Evolutionary conservation across 2,797 vertebrate species (phyloP), one percentile per base, ranked within the genome.

Genomic region (Darevskia mixta): DNA sequence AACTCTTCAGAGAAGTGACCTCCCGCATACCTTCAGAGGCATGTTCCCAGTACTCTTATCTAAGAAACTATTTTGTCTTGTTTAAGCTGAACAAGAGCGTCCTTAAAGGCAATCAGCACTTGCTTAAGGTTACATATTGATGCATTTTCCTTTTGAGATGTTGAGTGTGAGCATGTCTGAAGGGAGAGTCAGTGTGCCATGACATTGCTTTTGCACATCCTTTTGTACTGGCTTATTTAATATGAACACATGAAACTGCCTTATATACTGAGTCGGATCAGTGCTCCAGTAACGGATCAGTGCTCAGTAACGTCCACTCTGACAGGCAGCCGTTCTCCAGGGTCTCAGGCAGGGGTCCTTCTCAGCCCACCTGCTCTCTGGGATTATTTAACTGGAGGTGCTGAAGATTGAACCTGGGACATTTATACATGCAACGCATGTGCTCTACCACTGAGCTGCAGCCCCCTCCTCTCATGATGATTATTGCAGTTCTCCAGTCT

Each of bases 51-150:
- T 91, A 91, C 95, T 96, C 94, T 93, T 93, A 94, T 94, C 94
- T 90, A 95, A 95, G 92, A 96, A 96, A 94, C 92, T 92, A 90
- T 95, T 95, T 90, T 96, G 96, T 96, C 96, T 96, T 88, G 95
- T 95, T 85, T 94, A 92, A 92, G 94, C 95, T 95, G 93, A 89
- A 95, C 91, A 94, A 96, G 96, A 96, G 96, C 96, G 96, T 96
- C 96, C 96, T 97, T 97, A 97, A 92, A 90, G 95, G 95, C 96
- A 96, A 83, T 96, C 95, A 95, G 96, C 96, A 95, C 96, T 96
- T 96, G 95, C 87, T 55, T 95, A 94, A 92, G 92, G 93, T 93
- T 89, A 91, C 90, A 77, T 91, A 90, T 92, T 86, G 92, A 94
- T 89, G 90, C 96, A 75, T 96, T 95, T 95, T 91, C 91, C 90